Percentiles rank a stretch among this genome's conserved stretches.
phyloP scores from a whole-genome alignment of 2,113 vertebrate species.

The Typhlomys cinereus region DNA sequence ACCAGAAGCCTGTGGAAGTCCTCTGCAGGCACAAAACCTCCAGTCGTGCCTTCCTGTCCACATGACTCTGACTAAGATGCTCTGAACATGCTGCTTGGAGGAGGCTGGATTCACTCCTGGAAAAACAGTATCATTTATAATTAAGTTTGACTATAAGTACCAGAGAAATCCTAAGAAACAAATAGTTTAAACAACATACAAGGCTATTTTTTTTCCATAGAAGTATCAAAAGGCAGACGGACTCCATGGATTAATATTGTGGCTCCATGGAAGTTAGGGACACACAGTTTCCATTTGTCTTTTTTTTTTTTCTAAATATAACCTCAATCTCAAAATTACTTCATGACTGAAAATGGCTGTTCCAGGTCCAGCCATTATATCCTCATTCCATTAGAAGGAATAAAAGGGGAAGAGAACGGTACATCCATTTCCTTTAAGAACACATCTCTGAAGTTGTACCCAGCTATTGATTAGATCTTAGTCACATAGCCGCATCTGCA shows the following conservation, averaged over 20 bases:
- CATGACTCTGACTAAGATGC: background rate
- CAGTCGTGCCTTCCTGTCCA: background rate
- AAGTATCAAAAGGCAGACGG: background rate
- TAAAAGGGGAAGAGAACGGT: background rate
- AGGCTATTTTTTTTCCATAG: background rate
- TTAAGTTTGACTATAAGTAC: background rate
- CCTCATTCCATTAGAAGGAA: background rate
- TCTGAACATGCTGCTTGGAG: background rate
- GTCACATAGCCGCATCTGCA: background rate
- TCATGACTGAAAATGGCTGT: background rate
- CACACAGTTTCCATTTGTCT: background rate
- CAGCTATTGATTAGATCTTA: background rate
- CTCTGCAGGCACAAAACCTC: background rate
- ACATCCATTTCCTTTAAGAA: background rate
- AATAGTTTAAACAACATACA: background rate
- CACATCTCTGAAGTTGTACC: background rate
- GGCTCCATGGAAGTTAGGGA: background rate
- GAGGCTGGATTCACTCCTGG: background rate
- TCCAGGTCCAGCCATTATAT: constrained; percentile 1
- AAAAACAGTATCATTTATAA: background rate
- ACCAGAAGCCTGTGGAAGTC: background rate
- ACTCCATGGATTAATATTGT: background rate
- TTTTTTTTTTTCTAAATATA: background rate
- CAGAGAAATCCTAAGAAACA: background rate
- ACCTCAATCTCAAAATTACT: background rate